phyloP scores from a whole-genome alignment of 2,113 vertebrate genomes.

The Xiphophorus hellerii region DNA sequence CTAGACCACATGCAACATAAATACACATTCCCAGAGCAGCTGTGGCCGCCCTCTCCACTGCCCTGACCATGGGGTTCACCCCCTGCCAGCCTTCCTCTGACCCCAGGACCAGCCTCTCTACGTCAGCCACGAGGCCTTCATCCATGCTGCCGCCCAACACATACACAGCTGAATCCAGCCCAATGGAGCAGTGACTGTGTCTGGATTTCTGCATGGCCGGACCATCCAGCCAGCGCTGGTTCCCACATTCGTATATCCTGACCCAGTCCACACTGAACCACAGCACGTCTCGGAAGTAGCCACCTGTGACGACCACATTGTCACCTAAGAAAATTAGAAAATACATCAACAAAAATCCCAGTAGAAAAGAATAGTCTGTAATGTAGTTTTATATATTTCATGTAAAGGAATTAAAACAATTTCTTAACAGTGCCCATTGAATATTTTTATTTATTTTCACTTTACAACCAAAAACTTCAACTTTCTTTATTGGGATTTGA shows the following conservation, averaged over 20 bases:
- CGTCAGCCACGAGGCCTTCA: constrained; percentile 80
- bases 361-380: neutral
- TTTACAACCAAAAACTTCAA: too few species aligned
- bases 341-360: neutral
- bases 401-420: too few species aligned
- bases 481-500: too few species aligned
- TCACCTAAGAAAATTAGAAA: constrained; percentile 49
- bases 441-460: neutral
- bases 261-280: constrained; percentile 93
- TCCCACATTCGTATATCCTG: constrained; percentile 80
- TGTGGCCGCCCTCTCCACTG: constrained; percentile 85
- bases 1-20: constrained; percentile 88
- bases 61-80: constrained; percentile 80
- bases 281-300: constrained; percentile 86
- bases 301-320: constrained; percentile 84
- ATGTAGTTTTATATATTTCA: neutral
- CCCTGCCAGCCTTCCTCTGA: constrained; percentile 80
- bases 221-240: constrained; percentile 84
- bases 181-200: constrained; percentile 86
- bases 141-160: constrained; percentile 87
- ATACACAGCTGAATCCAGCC: constrained; percentile 78
- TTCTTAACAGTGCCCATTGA: neutral
- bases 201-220: constrained; percentile 85
- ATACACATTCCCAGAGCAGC: constrained; percentile 74
- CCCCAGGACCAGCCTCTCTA: constrained; percentile 81